Evolutionary conservation across 2,888 invertebrate genomes (phyloP), one percentile per base, ranked within the genome.

Genomic region (Dicycla oo): DNA sequence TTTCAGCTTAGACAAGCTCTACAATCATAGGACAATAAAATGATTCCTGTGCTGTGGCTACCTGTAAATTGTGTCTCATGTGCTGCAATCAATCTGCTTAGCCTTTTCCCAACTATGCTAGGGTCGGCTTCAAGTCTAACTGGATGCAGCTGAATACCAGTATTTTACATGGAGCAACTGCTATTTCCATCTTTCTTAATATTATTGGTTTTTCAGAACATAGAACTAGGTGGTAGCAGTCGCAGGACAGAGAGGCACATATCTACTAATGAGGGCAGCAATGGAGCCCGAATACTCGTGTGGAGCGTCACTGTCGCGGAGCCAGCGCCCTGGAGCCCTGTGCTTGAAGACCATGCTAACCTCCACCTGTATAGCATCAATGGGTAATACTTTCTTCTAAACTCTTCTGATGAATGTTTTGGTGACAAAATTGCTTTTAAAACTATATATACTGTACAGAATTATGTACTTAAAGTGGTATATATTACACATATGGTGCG

Each of bases 251-350:
- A 91, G 82, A 92, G 91, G 65, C 95, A 86, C 88, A 93, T 94
- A 86, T 97, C 94, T 84, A 96, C 89, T 87, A 96, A 89, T 92
- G 90, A 93, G 34, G 87, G 78, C 7, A 75, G 80, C 10, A 81
- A 75, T 49, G 88, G 89, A 20, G 81, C 92, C 0, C 88, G 96
- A 92, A 95, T 98, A 60, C 96, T 98, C 38, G 97, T 98, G 57
- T 99, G 99, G 99, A 98, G 98, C 93, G 97, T 98, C 85, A 97
- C 97, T 53, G 97, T 97, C 81, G 98, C 98, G 78, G 99, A 99
- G 91, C 98, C 99, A 0, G 98, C 98, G 88, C 99, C 99, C 0
- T 99, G 99, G 99, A 98, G 98, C 88, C 99, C 99, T 20, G 96
- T 98, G 60, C 97, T 98, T 86, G 98, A 98, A 90, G 98, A 99